A percentile compares a stretch with the other conserved stretches of the same genome.
phyloP scores from a whole-genome alignment of 2,113 vertebrate species.

The Cathartes aura region DNA sequence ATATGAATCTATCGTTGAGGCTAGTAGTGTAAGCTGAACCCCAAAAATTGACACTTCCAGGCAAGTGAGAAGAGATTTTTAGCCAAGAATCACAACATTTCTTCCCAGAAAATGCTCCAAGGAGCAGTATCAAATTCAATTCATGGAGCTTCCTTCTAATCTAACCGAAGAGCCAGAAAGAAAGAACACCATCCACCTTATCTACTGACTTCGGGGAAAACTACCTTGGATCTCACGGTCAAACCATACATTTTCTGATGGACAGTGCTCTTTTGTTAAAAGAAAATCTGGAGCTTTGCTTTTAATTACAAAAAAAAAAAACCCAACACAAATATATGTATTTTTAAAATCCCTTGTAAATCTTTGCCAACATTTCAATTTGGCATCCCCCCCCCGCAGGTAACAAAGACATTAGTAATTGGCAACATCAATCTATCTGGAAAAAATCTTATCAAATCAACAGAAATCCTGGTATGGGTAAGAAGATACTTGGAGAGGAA shows the following conservation, averaged over 20 bases:
- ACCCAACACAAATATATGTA: accelerated
- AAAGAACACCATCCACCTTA: not conserved
- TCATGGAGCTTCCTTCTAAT: not conserved
- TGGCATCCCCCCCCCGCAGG: not conserved
- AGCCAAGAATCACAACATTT: not conserved
- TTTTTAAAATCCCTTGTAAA: not conserved
- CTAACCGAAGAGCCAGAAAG: not conserved
- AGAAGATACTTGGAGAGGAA: not conserved
- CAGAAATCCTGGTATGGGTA: not conserved
- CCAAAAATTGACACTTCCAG: not conserved
- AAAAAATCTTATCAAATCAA: not conserved
- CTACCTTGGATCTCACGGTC: not conserved
- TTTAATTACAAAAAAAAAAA: not conserved
- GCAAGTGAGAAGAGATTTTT: not conserved
- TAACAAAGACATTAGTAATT: not conserved
- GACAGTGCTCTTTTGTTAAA: not conserved
- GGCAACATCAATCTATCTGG: not conserved
- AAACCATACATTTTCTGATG: not conserved
- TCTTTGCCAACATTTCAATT: not conserved
- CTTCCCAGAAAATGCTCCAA: not conserved
- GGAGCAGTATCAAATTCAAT: not conserved
- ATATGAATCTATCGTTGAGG: not conserved
- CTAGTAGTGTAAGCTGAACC: not conserved
- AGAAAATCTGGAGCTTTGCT: not conserved
- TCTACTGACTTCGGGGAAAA: not conserved